Conservation (phyloP, 2,113 vertebrate species). For the Caracal caracal region DNA sequence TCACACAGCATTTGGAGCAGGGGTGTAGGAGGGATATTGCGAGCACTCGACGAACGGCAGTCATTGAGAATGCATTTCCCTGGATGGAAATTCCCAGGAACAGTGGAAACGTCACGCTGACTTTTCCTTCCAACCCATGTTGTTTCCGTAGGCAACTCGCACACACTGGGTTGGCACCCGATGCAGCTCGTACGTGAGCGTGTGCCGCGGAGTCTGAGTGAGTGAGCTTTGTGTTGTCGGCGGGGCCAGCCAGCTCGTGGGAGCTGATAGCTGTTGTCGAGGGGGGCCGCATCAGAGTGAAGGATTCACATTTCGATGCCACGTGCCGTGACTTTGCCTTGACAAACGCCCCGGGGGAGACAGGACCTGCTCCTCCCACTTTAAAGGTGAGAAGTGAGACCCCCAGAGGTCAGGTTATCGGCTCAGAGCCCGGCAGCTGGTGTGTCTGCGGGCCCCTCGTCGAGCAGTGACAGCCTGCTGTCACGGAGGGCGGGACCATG, state of each 20-base stretch:
- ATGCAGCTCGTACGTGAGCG: rapidly evolving
- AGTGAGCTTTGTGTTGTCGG: rapidly evolving
- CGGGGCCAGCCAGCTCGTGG: background rate
- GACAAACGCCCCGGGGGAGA: no score
- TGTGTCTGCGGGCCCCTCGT: rapidly evolving
- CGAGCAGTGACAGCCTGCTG: background rate
- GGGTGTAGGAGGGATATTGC: background rate
- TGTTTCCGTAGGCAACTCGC: background rate
- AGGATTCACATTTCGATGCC: no score
- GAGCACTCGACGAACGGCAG: rapidly evolving
- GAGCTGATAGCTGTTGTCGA: background rate
- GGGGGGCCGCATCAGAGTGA: no score
- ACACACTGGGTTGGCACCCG: rapidly evolving
- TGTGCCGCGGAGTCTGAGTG: rapidly evolving
- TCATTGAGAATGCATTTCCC: background rate
- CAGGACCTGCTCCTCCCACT: no score
- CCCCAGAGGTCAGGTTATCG: background rate
- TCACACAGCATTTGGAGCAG: background rate
- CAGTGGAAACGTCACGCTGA: background rate
- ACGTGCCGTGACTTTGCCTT: no score
- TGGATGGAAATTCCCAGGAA: background rate
- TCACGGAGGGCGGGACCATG: background rate
- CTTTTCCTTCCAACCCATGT: background rate
- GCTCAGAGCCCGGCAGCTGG: background rate
- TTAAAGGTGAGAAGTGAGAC: no score